Base-by-base conservation (phyloP, 2,888 invertebrate genomes). In the Apamea crenata region DNA sequence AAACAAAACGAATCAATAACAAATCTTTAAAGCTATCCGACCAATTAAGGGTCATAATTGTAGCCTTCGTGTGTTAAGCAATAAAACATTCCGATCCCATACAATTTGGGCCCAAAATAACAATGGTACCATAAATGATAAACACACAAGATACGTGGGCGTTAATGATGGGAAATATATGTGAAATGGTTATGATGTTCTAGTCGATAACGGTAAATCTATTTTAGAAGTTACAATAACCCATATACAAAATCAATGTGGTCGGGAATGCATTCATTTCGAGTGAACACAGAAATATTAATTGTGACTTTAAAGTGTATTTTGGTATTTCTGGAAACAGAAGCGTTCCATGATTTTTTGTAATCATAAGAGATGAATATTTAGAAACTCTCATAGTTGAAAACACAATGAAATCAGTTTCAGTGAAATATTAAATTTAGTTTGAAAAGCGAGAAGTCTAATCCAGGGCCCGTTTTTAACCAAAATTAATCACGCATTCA, bases 31-130 rank as follows among this genome's bases (percentile, higher is more conserved):
- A 82, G 82, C 87, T 75, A 80, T 79, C 87, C 80, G 81, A 88
- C 87, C 91, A 90, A 91, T 92, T 91, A 91, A 83, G 85, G 85
- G 79, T 80, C 81, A 88, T 91, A 88, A 90, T 89, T 82, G 85
- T 83, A 82, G 80, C 77, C 81, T 86, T 84, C 77, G 85, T 87
- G 90, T 90, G 89, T 88, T 85, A 86, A 88, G 90, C 90, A 91
- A 91, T 92, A 92, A 92, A 92, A 90, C 85, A 91, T 89, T 88
- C 87, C 80, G 36, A 82, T 80, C 81, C 85, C 80, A 88, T 82
- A 88, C 69, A 78, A 86, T 83, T 87, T 85, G 53, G 81, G 68
- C 21, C 50, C 81, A 44, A 76, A 82, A 71, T 47, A 88, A 91
- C 90, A 90, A 91, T 90, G 81, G 81, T 80, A 82, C 81, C 84